A percentile compares a stretch with the other conserved stretches of the same genome.
Conservation (phyloP, 1,140 invertebrate genomes). For the Magallana angulata region DNA sequence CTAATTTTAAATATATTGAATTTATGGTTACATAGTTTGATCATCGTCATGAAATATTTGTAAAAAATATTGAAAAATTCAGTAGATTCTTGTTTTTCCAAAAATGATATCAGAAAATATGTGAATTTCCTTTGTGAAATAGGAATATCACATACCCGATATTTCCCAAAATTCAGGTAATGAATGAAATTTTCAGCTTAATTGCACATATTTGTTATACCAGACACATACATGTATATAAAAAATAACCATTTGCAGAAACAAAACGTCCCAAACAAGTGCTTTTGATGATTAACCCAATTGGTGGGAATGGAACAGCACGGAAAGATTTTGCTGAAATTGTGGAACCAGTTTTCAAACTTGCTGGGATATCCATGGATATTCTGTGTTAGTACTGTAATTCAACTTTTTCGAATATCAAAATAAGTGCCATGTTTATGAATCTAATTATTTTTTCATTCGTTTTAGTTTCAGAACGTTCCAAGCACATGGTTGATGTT, state of each 20-base stretch:
- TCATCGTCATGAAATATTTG: too few relatives aligned
- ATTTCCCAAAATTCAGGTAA: too few relatives aligned
- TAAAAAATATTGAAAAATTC: too few relatives aligned
- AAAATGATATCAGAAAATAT: too few relatives aligned
- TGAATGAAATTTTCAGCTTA: too few relatives aligned
- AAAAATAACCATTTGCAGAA: constrained; percentile 33
- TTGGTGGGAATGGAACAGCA: constrained; percentile 56
- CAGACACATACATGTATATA: too few relatives aligned
- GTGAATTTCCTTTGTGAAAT: too few relatives aligned
- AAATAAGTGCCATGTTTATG: neutral
- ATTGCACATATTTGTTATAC: too few relatives aligned
- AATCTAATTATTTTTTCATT: neutral
- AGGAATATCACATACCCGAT: too few relatives aligned
- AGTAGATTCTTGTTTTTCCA: too few relatives aligned
- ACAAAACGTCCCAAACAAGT: constrained; percentile 55
- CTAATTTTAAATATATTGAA: too few relatives aligned
- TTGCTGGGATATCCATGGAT: constrained; percentile 54
- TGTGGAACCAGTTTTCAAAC: constrained; percentile 60
- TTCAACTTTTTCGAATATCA: neutral
- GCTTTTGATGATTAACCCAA: constrained; percentile 62
- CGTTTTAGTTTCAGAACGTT: constrained; percentile 57
- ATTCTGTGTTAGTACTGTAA: constrained; percentile 50
- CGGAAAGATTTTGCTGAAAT: constrained; percentile 54
- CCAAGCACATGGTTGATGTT: constrained; percentile 50
- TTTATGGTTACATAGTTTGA: too few relatives aligned